phyloP scores from a whole-genome alignment of 2,888 invertebrate species.

The Chironomus riparius region DNA sequence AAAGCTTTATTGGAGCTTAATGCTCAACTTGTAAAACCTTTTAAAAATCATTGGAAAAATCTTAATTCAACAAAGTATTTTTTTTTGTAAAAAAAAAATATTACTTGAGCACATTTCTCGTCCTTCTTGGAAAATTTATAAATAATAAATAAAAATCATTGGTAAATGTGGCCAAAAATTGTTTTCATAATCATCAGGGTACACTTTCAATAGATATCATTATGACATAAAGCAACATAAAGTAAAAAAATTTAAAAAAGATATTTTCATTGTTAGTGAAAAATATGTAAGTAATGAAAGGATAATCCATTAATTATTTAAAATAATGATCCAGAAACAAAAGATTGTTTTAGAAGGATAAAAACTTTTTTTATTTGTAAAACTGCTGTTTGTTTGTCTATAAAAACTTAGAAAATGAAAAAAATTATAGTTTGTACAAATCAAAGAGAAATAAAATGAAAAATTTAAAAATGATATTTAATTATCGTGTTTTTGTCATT shows the following conservation, averaged over 20 bases:
- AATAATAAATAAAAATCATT: neutral
- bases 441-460: neutral
- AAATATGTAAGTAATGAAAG: neutral
- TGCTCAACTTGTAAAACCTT: no score
- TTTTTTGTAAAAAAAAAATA: no score
- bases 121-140: neutral
- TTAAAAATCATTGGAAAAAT: no score
- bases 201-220: neutral
- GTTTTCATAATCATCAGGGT: neutral
- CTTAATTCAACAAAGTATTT: no score
- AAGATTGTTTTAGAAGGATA: neutral
- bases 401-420: neutral
- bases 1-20: no score
- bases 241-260: neutral
- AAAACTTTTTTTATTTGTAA: neutral
- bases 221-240: neutral
- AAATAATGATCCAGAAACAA: neutral
- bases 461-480: neutral
- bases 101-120: no score
- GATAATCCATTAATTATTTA: neutral
- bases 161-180: neutral
- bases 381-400: neutral
- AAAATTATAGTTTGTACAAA: conserved; percentile 8
- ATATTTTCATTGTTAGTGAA: neutral
- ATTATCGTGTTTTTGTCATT: neutral